Conservation (phyloP, 2,797 vertebrate genomes). For the Coluber constrictor region DNA sequence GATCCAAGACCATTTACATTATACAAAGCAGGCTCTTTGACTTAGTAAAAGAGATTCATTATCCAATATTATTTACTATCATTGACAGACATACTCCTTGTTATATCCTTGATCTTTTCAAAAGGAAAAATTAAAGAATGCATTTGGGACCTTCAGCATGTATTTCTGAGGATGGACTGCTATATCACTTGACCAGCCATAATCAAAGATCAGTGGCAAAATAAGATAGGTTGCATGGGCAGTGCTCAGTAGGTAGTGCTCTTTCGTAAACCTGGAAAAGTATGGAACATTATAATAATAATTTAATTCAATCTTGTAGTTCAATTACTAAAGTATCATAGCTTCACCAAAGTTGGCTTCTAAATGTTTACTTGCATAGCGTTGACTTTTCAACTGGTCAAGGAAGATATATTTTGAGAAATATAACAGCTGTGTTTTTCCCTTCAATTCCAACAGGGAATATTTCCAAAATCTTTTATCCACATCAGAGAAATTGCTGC, state of each 20-base stretch:
- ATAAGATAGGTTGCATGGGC: not conserved
- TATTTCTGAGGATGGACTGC: not conserved
- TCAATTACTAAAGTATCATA: not conserved
- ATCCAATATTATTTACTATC: not conserved
- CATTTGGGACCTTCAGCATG: not conserved
- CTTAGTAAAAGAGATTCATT: not conserved
- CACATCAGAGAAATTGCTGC: constrained; percentile 83
- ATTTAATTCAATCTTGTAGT: not conserved
- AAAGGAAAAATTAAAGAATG: not conserved
- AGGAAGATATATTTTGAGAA: not conserved
- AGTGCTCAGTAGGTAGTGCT: not conserved
- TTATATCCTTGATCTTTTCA: not conserved
- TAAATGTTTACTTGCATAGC: not conserved
- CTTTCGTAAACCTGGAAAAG: not conserved
- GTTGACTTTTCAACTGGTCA: not conserved
- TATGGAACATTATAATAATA: not conserved
- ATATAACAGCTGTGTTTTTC: constrained; percentile 31
- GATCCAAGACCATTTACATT: not conserved
- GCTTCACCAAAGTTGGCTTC: not conserved
- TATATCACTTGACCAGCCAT: not conserved
- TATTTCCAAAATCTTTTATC: constrained; percentile 89
- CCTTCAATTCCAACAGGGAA: constrained; percentile 73
- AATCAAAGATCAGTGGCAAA: not conserved
- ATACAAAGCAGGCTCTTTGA: not conserved
- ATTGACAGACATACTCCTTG: not conserved